A percentile compares a stretch with the other conserved stretches of the same genome.
These are phyloP conservation scores for Himalopsyche japonica DNA, from an alignment of 2,888 invertebrate species.

Conservation along the genomic window DNA sequence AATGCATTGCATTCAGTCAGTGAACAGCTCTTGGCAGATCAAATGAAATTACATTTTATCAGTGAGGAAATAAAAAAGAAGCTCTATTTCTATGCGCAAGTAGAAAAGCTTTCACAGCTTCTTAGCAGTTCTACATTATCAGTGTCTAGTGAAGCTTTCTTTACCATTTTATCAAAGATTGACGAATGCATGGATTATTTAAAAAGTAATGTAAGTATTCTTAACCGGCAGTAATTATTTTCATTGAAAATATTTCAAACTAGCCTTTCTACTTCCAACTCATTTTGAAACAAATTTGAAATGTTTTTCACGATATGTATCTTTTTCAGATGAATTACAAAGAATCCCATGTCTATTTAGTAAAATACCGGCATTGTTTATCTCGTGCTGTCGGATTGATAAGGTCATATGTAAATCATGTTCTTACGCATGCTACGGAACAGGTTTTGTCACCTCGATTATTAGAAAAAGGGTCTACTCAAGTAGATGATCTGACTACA, in stretches of 20 bases:
- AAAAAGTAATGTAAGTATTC: conserved; percentile 70
- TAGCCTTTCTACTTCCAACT: neutral
- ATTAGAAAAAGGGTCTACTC: conserved; percentile 47
- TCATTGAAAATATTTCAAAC: neutral
- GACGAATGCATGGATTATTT: conserved; percentile 88
- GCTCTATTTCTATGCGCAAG: conserved; percentile 83
- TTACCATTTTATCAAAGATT: conserved; percentile 78
- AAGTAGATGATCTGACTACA: conserved; percentile 42
- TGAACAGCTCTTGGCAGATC: conserved; percentile 88
- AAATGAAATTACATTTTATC: conserved; percentile 78
- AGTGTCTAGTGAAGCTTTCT: conserved; percentile 82
- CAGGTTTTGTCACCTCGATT: conserved; percentile 62
- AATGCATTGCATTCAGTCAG: conserved; percentile 89
- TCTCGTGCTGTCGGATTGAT: conserved; percentile 79
- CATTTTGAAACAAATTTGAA: neutral
- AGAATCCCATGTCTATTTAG: conserved; percentile 80
- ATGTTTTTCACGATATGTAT: neutral
- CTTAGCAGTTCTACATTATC: conserved; percentile 79
- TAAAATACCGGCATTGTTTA: conserved; percentile 84
- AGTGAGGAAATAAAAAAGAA: conserved; percentile 80
- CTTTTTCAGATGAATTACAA: conserved; percentile 74
- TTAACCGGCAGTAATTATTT: neutral
- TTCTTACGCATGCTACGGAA: conserved; percentile 78
- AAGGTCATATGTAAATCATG: conserved; percentile 75
- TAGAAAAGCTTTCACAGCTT: conserved; percentile 78